phyloP scores from a whole-genome alignment of 2,797 vertebrate genomes.

The Hirundo rustica region DNA sequence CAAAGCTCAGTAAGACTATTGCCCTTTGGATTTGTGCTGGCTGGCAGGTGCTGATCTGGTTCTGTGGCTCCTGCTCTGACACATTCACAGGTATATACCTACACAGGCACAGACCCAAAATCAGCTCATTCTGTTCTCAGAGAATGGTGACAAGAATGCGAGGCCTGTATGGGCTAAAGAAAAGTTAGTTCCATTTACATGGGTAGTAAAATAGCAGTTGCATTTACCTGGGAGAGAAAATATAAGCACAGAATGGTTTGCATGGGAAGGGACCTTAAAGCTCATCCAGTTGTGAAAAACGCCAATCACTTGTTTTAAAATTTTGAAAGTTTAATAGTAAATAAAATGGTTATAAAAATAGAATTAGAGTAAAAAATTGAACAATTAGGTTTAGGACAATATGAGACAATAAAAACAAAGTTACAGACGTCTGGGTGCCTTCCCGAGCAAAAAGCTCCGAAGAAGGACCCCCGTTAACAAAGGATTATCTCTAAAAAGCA shows the following conservation, averaged over 20 bases:
- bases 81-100: rapidly evolving
- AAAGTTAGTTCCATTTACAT: neutral
- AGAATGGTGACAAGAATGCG: neutral
- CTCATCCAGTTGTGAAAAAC: neutral
- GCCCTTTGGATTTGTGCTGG: neutral
- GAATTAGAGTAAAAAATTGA: no score
- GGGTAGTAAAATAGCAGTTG: neutral
- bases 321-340: no score
- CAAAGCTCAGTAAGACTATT: neutral
- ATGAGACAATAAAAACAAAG: no score
- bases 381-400: no score
- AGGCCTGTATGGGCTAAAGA: neutral
- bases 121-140: rapidly evolving
- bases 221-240: neutral
- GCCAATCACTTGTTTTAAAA: no score
- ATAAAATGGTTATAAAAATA: no score
- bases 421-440: no score
- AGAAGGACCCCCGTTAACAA: no score
- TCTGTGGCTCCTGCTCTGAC: neutral
- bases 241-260: neutral
- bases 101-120: neutral
- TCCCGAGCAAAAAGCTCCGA: no score
- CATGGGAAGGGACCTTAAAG: neutral
- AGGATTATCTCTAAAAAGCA: no score
- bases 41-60: neutral